Percentiles rank a stretch among this genome's conserved stretches.
phyloP scores from a whole-genome alignment of 2,888 invertebrate species.

The Nudaria mundana region DNA sequence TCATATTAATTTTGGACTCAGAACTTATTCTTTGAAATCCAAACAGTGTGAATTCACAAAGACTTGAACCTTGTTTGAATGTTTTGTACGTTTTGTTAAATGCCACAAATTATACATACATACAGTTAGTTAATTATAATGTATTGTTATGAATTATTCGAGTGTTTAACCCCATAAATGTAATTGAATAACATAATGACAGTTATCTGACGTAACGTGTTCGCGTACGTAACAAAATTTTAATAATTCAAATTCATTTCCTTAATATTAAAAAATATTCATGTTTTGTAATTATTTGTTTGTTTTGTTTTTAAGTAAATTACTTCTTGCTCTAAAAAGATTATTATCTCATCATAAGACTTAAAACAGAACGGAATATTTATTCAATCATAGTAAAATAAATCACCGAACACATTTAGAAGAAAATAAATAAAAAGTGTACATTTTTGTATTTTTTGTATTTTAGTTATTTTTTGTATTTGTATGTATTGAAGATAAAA shows the following conservation, averaged over 20 bases:
- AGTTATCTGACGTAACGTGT: conserved; percentile 12
- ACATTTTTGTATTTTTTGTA: neutral
- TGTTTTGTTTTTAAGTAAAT: neutral
- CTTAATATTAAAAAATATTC: conserved; percentile 9
- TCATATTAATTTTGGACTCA: neutral
- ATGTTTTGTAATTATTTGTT: conserved; percentile 9
- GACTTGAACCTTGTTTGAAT: conserved; percentile 1
- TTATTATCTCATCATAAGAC: no score
- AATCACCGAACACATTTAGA: conserved; percentile 16
- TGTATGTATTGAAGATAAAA: neutral
- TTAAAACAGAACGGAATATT: neutral
- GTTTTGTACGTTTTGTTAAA: neutral
- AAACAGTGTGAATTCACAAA: conserved; percentile 1
- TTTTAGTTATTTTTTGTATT: neutral
- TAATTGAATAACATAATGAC: conserved; percentile 20
- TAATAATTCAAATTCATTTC: conserved; percentile 15
- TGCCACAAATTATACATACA: neutral
- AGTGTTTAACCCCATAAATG: conserved; percentile 14
- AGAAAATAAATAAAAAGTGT: neutral
- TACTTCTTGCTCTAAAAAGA: neutral
- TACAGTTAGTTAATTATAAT: conserved; percentile 1
- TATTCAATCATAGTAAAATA: conserved; percentile 18
- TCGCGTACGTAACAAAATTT: conserved; percentile 13
- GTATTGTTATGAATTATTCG: conserved; percentile 2
- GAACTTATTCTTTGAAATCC: neutral